These are phyloP conservation scores for Penelope pileata DNA, from an alignment of 2,113 vertebrate genomes.

Conservation along the genomic window DNA sequence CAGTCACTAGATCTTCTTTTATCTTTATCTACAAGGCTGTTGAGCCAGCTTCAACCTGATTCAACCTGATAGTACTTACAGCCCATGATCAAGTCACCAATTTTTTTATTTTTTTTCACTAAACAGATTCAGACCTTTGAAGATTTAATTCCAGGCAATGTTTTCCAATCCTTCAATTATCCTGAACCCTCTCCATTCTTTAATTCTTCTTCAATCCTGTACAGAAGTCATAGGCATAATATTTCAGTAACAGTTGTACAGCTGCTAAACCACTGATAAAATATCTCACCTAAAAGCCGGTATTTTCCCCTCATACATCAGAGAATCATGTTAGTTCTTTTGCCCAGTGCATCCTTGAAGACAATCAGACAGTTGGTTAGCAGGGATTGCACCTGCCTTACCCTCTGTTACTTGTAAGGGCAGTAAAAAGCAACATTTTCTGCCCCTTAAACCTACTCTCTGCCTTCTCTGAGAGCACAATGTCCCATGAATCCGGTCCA, in stretches of 20 bases:
- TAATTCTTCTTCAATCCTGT: not conserved
- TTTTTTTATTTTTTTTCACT: not conserved
- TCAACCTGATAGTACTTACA: constrained; percentile 36
- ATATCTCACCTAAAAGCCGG: not conserved
- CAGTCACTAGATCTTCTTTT: constrained; percentile 23
- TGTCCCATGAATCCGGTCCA: not conserved
- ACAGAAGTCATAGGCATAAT: not conserved
- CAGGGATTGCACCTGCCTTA: not conserved
- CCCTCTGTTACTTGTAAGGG: not conserved
- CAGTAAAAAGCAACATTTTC: not conserved
- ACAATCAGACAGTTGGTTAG: not conserved
- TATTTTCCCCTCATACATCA: not conserved
- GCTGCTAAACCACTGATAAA: not conserved
- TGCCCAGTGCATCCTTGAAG: not conserved
- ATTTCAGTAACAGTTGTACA: not conserved
- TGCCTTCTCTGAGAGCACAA: not conserved
- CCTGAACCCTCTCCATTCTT: not conserved
- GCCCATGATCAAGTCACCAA: not conserved
- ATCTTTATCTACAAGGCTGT: constrained; percentile 36
- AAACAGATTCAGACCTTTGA: not conserved
- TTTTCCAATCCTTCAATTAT: not conserved
- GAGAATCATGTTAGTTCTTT: not conserved
- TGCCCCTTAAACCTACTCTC: not conserved
- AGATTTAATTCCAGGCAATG: not conserved
- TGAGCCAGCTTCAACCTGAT: constrained; percentile 14